phyloP scores from a whole-genome alignment of 1,140 invertebrate genomes.

The Leptinotarsa undecemlineata region DNA sequence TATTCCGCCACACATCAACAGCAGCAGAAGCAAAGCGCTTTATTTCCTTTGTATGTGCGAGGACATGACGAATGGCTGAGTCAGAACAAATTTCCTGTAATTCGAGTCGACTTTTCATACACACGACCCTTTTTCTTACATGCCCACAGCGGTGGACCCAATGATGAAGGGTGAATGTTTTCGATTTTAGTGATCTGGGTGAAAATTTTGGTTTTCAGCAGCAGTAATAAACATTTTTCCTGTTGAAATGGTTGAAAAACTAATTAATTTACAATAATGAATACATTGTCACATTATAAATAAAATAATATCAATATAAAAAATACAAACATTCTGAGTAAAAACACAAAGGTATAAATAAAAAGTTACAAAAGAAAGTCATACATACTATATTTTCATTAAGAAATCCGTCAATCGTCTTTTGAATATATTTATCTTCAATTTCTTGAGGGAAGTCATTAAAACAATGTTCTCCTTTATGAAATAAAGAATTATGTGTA shows the following conservation, averaged over 20 bases:
- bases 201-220: background rate
- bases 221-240: background rate
- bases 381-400: too few relatives aligned
- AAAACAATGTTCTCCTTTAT: too few relatives aligned
- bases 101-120: constrained; percentile 10
- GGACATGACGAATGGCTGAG: constrained; percentile 16
- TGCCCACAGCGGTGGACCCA: background rate
- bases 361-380: too few relatives aligned
- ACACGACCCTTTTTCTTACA: background rate
- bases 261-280: too few relatives aligned
- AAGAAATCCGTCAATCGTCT: too few relatives aligned
- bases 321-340: too few relatives aligned
- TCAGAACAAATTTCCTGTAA: constrained; percentile 14
- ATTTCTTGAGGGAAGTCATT: too few relatives aligned
- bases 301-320: too few relatives aligned
- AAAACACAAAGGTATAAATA: too few relatives aligned
- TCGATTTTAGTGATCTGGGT: background rate
- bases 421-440: too few relatives aligned
- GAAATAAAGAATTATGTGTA: too few relatives aligned
- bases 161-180: background rate
- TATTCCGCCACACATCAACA: constrained; percentile 13
- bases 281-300: too few relatives aligned
- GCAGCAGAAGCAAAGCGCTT: constrained; percentile 10
- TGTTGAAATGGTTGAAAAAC: background rate
- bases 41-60: constrained; percentile 16